A percentile compares a stretch with the other conserved stretches of the same genome.
Evolutionary conservation across 2,888 invertebrate genomes (phyloP).

Genomic region (Nemoura dubitans): DNA sequence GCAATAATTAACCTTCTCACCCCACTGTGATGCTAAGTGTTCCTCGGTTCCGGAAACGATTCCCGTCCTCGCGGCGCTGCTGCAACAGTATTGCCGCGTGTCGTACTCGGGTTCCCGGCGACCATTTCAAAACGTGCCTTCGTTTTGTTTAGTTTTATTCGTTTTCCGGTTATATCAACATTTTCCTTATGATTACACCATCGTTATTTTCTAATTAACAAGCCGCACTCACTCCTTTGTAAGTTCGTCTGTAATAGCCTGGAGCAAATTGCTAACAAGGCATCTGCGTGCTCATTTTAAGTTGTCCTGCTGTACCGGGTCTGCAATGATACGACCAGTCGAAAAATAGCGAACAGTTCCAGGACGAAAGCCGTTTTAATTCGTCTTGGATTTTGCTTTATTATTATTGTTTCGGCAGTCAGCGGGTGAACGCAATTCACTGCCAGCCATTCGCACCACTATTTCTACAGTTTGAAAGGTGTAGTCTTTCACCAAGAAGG

Average conservation of each 20-base stretch:
- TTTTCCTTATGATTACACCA: conserved; percentile 12
- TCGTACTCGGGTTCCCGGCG: background rate
- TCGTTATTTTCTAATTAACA: conserved; percentile 12
- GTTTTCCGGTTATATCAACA: background rate
- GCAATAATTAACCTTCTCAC: conserved; percentile 26
- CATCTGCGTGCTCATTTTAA: background rate
- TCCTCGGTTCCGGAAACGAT: conserved; percentile 7
- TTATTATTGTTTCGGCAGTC: background rate
- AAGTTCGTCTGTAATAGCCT: background rate
- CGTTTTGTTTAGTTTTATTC: background rate
- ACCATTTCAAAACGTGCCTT: background rate
- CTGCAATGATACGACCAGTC: background rate
- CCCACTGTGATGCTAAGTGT: background rate
- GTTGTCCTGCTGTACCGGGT: background rate
- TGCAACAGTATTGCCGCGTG: background rate
- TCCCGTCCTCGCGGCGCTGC: background rate
- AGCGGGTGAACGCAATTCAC: background rate
- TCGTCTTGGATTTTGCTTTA: background rate
- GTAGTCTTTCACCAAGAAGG: background rate
- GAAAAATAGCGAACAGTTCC: background rate
- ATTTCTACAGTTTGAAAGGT: background rate
- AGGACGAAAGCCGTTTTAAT: background rate
- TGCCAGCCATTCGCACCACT: background rate
- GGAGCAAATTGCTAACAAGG: conserved; percentile 7
- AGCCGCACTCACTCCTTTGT: background rate